Base-by-base conservation (phyloP, 1,140 invertebrate species). In the Oreohelix idahoensis region DNA sequence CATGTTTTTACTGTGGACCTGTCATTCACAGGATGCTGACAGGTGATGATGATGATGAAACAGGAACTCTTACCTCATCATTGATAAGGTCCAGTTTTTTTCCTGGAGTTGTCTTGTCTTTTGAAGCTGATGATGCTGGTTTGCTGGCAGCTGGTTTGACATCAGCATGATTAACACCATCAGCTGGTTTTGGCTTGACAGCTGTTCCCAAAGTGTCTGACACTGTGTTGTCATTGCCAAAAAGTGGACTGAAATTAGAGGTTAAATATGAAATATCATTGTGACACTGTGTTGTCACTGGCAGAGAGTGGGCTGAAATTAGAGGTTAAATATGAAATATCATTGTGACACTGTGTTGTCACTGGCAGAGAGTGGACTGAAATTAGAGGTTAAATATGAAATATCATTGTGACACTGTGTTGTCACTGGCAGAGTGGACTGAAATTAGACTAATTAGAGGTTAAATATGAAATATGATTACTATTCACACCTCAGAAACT, bases 401-500 rank as follows among this genome's bases (percentile, higher is more conserved):
- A n/a, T n/a, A n/a, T n/a, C n/a, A n/a, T n/a, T n/a, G n/a, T 75
- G 83, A 84, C 63, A 89, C 86, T 80, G 83, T 87, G 74, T 84
- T 82, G 83, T 89, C 88, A 36, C 83, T 71, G 32, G 87, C 87
- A 83, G 89, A 89, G 71, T n/a, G 87, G 83, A 29, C 86, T 88
- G 85, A 32, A 42, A 69, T 36, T n/a, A n/a, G n/a, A n/a, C n/a
- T n/a, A n/a, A n/a, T n/a, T 11, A 15, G 15, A 15, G 42, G 42
- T 45, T n/a, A 5, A 45, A 45, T n/a, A n/a, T n/a, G n/a, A n/a
- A n/a, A n/a, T n/a, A n/a, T n/a, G n/a, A n/a, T n/a, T n/a, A n/a
- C n/a, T n/a, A n/a, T n/a, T n/a, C n/a, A n/a, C n/a, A n/a, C n/a
- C n/a, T n/a, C n/a, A n/a, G n/a, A n/a, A n/a, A n/a, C n/a, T n/a